phyloP scores from a whole-genome alignment of 2,888 invertebrate genomes.

The Xestia xanthographa region DNA sequence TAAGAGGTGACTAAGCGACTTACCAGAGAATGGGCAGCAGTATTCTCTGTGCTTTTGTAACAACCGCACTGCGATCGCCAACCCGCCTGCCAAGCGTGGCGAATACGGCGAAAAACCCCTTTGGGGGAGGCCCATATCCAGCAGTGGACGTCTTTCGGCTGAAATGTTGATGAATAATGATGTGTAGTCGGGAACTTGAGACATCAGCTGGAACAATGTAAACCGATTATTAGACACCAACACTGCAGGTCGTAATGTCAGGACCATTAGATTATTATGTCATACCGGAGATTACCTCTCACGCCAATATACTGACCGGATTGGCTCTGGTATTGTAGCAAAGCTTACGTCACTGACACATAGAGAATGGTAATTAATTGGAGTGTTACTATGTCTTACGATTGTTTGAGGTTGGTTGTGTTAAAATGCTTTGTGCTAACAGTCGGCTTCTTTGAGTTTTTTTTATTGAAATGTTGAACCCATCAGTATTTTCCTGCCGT shows the following conservation, averaged over 20 bases:
- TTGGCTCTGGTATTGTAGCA: slow-evolving; percentile 6
- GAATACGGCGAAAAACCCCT: no score
- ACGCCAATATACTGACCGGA: background rate
- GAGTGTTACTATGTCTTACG: background rate
- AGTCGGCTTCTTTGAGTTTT: no score
- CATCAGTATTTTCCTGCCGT: no score
- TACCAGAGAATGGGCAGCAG: no score
- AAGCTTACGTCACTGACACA: slow-evolving; percentile 12
- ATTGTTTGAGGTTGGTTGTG: background rate
- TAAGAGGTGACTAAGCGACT: no score
- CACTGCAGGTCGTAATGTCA: slow-evolving; percentile 4
- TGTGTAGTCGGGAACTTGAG: background rate
- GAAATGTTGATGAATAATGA: no score
- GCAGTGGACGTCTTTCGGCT: no score
- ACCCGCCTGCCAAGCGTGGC: no score
- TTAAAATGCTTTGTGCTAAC: background rate
- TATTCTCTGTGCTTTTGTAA: no score
- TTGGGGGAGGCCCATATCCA: no score
- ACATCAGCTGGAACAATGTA: background rate
- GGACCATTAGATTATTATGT: slow-evolving; percentile 23
- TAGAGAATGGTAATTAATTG: background rate
- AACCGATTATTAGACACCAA: background rate
- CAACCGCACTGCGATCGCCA: no score
- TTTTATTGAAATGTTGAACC: no score
- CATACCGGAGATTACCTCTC: slow-evolving; percentile 22